Base-by-base conservation (phyloP, 2,113 vertebrate genomes). In the Sinocyclocheilus grahami region DNA sequence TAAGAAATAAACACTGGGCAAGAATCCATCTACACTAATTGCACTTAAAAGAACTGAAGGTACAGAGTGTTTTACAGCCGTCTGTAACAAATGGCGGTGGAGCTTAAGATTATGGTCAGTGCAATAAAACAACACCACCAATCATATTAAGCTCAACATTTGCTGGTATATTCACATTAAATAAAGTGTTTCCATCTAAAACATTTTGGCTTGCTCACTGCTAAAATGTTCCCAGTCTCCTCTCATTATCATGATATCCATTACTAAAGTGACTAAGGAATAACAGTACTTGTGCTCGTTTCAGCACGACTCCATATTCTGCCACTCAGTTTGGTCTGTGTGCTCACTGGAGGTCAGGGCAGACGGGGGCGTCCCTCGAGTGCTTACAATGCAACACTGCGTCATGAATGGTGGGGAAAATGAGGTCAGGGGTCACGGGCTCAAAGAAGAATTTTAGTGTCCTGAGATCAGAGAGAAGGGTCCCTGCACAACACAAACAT, bases 351-450 rank as follows among this genome's bases (percentile, higher is more conserved):
- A 9, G 0, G 30, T 33, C 62, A 53, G 82, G 8, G 42, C 48
- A 10, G 72, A 0, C 0, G 5, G 10, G 20, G 1, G 11, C n/a
- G 42, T 27, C 0, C 48, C 16, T 14, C 53, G 89, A 90, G 86
- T 81, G 51, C 39, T 72, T 94, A 87, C 97, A 97, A 88, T 95
- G 91, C 46, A 98, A 92, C 24, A 96, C 96, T 0, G 98, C 98
- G 0, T 99, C 98, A 0, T 99, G 97, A 74, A 98, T 78, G 2
- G 96, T 97, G 65, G 96, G 96, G 84, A 99, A 99, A 76, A 98
- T 80, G 86, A 96, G 90, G 81, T 95, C 93, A 84, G 90, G 91
- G 3, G 93, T 94, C 85, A 94, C 62, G 0, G 89, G 83, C 1
- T 89, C 90, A 1, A 93, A 95, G 93, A 99, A 99, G 89, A 99